Base-by-base conservation (phyloP, 2,113 vertebrate genomes). In the Festucalex cinctus region DNA sequence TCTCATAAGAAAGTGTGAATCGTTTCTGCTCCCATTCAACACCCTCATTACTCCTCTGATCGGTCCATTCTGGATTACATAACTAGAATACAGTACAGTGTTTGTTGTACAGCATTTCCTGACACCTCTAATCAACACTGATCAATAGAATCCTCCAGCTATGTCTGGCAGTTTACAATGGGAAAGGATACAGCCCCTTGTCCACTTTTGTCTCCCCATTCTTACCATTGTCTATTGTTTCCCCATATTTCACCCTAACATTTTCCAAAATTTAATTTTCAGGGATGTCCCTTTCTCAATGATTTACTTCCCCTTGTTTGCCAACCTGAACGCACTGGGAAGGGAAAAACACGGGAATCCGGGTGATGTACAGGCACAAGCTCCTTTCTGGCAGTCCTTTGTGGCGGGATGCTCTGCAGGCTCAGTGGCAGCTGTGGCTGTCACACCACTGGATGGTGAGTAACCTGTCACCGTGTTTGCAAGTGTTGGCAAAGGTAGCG, bases 251-350 rank as follows among this genome's bases (percentile, higher is more conserved):
- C 43, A 53, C 32, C 26, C 17, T 20, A n/a, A 12, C 48, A 3
- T 20, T 35, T 54, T 12, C 68, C 8, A 1, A 9, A 20, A 58
- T 2, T 9, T 66, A 4, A 46, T 65, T 78, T 70, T 62, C 79
- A 95, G 91, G 75, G 92, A 93, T 39, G 91, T 93, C 1, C 89
- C 91, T 4, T 94, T 94, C 89, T 95, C 94, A 32, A 71, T 94
- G 90, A 93, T 95, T 86, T 93, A 93, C 82, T 95, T 95, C 85
- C 94, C 92, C 0, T 82, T 93, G 56, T 94, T 95, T 62, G 94
- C 94, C 81, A 91, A 93, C 76, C 87, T 90, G 19, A 96, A 94
- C 62, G 74, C 85, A 0, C 76, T 93, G 10, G 93, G 93, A 19
- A 77, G 87, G 63, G 51, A 68, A 2, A 70, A 46, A 0, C 32